Evolutionary conservation across 1,140 invertebrate genomes (phyloP), one percentile per base, ranked within the genome.

Genomic region (Drosophila sulfurigaster): DNA sequence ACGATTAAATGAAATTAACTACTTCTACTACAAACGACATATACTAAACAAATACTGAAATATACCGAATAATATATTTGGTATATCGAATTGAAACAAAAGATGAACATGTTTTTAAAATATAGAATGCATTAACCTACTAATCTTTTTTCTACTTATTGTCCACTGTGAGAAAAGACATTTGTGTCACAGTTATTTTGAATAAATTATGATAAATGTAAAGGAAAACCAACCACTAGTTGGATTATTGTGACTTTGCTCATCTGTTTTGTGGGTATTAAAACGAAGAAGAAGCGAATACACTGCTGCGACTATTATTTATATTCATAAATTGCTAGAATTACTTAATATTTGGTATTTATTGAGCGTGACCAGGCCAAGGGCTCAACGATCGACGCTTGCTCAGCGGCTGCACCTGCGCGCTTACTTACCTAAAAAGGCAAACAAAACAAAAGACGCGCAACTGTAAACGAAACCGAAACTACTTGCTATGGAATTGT

Each of bases 291-390:
- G 4, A 13, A 62, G 15, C 43, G 28, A 48, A 67, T 54, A 56
- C 10, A 30, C 30, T 4, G 20, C 0, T 25, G 20, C 38, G 56
- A 20, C 48, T 28, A 68, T 52, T 74, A 68, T 35, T 59, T 59
- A 62, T 70, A 62, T 60, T 60, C 49, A 74, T 69, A 74, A 75
- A 64, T 75, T 58, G 52, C 45, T 45, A 51, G 80, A 83, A 78
- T 87, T 79, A 79, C 76, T 87, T 74, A 87, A 87, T 72, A 80
- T 75, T 79, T 65, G 49, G 16, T 80, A 80, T 82, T 83, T 88
- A 87, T 75, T 68, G 70, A 88, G 63, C 83, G 83, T 87, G 83
- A 87, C 82, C 64, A 41, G 46, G 48, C 32, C 57, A 38, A 59
- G 73, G 54, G 63, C 25, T 57, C 52, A 25, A 52, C 49, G 38